A percentile compares a stretch with the other conserved stretches of the same genome.
phyloP scores from a whole-genome alignment of 2,797 vertebrate species.

The Enteromius mattozi region DNA sequence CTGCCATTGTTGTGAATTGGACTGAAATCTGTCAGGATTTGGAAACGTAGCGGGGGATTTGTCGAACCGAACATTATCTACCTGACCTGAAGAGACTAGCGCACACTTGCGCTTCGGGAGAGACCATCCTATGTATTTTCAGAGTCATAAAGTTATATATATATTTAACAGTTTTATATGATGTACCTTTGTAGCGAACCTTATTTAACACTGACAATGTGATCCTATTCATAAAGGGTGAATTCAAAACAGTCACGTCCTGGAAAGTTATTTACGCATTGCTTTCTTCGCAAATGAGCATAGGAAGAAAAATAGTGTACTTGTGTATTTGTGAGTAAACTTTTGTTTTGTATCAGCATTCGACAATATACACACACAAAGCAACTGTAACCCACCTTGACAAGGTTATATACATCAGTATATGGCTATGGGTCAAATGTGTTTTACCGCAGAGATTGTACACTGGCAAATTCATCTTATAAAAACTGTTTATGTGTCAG shows the following conservation, averaged over 20 bases:
- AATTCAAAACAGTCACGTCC: conserved; percentile 50
- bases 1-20: conserved; percentile 80
- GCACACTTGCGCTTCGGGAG: neutral
- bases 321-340: conserved; percentile 31
- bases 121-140: conserved; percentile 90
- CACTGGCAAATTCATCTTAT: conserved; percentile 49
- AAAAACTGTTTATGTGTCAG: conserved; percentile 54
- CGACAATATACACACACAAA: conserved; percentile 24
- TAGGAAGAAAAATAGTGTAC: conserved; percentile 27
- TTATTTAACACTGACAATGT: conserved; percentile 87
- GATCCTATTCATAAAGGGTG: conserved; percentile 71
- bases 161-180: conserved; percentile 96
- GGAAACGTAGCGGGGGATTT: conserved; percentile 80
- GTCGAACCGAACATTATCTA: conserved; percentile 78
- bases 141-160: conserved; percentile 88
- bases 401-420: conserved; percentile 36
- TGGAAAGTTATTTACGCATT: conserved; percentile 50
- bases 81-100: conserved; percentile 64
- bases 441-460: conserved; percentile 47
- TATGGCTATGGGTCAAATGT: conserved; percentile 25
- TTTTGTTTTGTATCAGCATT: conserved; percentile 37
- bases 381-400: conserved; percentile 45
- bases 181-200: conserved; percentile 91
- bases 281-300: conserved; percentile 35
- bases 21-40: conserved; percentile 74